phyloP scores from a whole-genome alignment of 1,140 invertebrate species.

The Nylanderia fulva region DNA sequence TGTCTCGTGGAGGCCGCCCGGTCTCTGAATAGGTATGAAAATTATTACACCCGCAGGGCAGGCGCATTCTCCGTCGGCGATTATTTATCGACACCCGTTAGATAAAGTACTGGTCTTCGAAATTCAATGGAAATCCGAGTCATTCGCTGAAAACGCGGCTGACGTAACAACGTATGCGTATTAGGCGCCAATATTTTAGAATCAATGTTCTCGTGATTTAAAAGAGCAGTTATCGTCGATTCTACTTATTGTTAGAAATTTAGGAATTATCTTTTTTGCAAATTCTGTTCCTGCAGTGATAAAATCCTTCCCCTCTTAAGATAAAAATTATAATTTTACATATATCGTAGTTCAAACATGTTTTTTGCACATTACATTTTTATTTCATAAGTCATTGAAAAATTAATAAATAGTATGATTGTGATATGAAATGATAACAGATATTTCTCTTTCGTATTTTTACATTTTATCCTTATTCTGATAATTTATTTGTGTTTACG shows the following conservation, averaged over 20 bases:
- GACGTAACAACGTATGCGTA: slow-evolving; percentile 46
- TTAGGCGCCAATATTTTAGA: slow-evolving; percentile 44
- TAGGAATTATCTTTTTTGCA: background rate
- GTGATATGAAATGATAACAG: background rate
- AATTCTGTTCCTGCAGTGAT: background rate
- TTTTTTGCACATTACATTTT: background rate
- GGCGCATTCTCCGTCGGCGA: slow-evolving; percentile 56
- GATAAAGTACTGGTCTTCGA: slow-evolving; percentile 64
- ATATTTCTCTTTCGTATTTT: background rate
- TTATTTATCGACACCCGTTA: slow-evolving; percentile 75
- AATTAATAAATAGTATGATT: background rate
- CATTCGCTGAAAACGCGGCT: slow-evolving; percentile 39
- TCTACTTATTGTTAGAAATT: background rate
- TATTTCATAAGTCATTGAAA: background rate
- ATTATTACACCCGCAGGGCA: slow-evolving; percentile 71
- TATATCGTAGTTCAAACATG: background rate
- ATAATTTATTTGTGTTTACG: slow-evolving; percentile 21
- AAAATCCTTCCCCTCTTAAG: background rate
- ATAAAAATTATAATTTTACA: background rate
- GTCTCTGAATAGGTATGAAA: slow-evolving; percentile 72
- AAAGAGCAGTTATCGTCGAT: background rate
- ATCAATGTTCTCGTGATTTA: background rate
- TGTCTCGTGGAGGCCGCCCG: slow-evolving; percentile 68
- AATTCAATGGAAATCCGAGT: slow-evolving; percentile 72
- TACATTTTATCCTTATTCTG: background rate